phyloP scores from a whole-genome alignment of 2,113 vertebrate species.

The Turdus rufiventris region DNA sequence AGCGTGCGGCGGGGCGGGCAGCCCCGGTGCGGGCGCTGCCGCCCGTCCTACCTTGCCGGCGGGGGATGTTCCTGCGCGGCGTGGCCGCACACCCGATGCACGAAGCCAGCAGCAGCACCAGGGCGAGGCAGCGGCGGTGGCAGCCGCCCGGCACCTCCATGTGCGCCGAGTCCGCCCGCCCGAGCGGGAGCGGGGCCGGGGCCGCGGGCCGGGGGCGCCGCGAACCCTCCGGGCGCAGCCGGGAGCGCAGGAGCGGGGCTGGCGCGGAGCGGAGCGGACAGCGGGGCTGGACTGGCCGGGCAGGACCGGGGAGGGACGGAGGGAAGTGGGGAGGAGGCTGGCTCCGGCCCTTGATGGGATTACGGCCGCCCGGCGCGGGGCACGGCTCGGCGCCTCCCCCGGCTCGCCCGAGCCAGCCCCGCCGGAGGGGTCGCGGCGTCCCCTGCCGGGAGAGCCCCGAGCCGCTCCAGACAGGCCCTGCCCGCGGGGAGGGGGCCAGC shows the following conservation, averaged over 20 bases:
- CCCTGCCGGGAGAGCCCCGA: not conserved
- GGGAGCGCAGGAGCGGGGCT: not conserved
- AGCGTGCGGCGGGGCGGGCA: not conserved
- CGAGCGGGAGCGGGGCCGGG: not conserved
- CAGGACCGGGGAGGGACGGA: not conserved
- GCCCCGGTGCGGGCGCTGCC: not conserved
- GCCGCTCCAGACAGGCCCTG: not conserved
- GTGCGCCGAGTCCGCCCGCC: not conserved
- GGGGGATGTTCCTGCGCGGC: conserved; percentile 67
- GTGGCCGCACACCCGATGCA: conserved; percentile 48
- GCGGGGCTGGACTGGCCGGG: not conserved
- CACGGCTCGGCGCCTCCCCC: not conserved
- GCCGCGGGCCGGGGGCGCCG: not conserved
- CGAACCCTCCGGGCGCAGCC: too few relatives aligned
- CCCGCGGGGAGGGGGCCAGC: not conserved
- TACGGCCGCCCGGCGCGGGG: not conserved
- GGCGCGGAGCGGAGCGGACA: not conserved
- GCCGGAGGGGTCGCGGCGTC: not conserved
- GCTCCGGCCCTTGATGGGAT: conserved; percentile 1
- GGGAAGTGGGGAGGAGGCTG: not conserved
- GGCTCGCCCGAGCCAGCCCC: not conserved
- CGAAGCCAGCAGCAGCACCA: conserved; percentile 71
- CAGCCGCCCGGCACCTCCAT: conserved; percentile 73
- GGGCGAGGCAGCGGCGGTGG: conserved; percentile 38
- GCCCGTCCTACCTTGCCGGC: conserved; percentile 79